These are phyloP conservation scores for Trichechus manatus DNA, from an alignment of 2,113 vertebrate genomes.

Conservation along the genomic window DNA sequence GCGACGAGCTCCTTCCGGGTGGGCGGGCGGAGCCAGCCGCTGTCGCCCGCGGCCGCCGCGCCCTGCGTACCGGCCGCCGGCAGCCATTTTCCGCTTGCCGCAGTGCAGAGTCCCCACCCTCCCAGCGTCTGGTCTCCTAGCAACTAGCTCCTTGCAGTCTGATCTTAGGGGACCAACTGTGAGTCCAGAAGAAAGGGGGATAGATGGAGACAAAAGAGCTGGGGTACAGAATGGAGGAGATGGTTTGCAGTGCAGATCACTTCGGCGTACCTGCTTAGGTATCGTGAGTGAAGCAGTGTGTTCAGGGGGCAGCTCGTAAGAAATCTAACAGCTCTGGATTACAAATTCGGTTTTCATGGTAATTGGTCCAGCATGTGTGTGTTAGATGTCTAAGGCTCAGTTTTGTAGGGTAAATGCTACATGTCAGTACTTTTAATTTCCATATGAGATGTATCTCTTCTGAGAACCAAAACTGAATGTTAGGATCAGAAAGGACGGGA, in stretches of 20 bases:
- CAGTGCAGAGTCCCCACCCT: constrained; percentile 85
- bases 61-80: no score
- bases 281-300: no score
- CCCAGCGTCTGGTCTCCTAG: constrained; percentile 83
- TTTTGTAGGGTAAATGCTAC: background rate
- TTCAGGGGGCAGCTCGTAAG: background rate
- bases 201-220: background rate
- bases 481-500: background rate
- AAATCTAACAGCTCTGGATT: constrained; percentile 41
- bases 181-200: background rate
- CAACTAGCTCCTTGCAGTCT: constrained; percentile 57
- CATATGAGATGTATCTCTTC: background rate
- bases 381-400: background rate
- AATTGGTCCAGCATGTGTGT: background rate
- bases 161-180: background rate
- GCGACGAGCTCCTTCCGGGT: background rate
- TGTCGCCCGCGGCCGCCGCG: fast-evolving
- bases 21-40: background rate
- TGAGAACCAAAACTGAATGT: constrained; percentile 26
- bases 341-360: constrained; percentile 24
- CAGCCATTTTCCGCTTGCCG: constrained; percentile 74
- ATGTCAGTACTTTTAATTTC: background rate
- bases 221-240: background rate
- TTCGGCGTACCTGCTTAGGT: background rate
- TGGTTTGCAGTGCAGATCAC: background rate